These are phyloP conservation scores for Drosophila emarginata DNA, from an alignment of 2,888 invertebrate genomes.

Conservation along the genomic window DNA sequence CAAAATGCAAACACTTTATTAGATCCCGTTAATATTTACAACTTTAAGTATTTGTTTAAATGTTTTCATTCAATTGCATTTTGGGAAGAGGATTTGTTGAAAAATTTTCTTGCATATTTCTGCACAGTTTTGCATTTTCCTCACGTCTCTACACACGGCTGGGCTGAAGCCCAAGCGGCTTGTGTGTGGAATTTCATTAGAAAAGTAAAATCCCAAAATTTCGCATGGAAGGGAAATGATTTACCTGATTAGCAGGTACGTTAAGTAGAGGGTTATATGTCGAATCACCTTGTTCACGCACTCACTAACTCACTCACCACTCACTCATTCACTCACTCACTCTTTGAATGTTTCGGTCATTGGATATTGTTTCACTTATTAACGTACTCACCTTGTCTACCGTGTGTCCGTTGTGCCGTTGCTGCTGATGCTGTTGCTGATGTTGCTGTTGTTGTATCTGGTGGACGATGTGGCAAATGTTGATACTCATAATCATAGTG, in stretches of 20 bases:
- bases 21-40: background rate
- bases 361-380: background rate
- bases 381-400: conserved; percentile 79
- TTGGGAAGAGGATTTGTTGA: too few relatives aligned
- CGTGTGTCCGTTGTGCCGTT: conserved; percentile 79
- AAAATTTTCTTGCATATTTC: too few relatives aligned
- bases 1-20: too few relatives aligned
- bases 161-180: too few relatives aligned
- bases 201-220: background rate
- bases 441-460: conserved; percentile 48
- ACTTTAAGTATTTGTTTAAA: too few relatives aligned
- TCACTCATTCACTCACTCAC: background rate
- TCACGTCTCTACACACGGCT: background rate
- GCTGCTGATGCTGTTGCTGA: conserved; percentile 44
- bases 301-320: background rate
- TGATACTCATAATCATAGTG: conserved; percentile 82
- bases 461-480: conserved; percentile 80
- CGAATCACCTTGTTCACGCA: background rate
- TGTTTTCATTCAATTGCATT: too few relatives aligned
- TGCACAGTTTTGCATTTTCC: background rate
- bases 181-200: background rate
- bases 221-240: background rate
- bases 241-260: background rate
- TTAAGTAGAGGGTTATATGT: background rate
- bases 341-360: too few relatives aligned